Evolutionary conservation across 2,797 vertebrate species (phyloP).

Genomic region (Helicolenus hilgendorfi): DNA sequence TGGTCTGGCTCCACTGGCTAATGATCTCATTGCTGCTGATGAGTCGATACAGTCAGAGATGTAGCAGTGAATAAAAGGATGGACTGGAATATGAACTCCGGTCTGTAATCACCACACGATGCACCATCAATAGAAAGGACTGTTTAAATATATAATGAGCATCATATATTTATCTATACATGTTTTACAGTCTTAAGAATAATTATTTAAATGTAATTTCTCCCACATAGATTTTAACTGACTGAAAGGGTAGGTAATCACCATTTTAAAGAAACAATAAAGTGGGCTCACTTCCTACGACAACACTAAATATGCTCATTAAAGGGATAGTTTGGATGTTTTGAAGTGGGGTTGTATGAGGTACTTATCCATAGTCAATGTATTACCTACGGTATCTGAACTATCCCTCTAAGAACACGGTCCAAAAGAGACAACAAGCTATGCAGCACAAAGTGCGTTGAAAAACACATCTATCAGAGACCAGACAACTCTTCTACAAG

Average conservation of each 20-base stretch:
- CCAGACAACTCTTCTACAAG: not conserved
- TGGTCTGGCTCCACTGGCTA: conserved; percentile 75
- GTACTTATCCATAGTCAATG: not conserved
- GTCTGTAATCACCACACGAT: conserved; percentile 5
- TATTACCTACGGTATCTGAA: not conserved
- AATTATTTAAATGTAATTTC: not conserved
- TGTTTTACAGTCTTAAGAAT: not conserved
- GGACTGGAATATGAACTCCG: conserved; percentile 33
- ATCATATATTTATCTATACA: not conserved
- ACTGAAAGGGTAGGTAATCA: not conserved
- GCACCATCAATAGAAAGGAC: not conserved
- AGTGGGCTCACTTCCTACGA: not conserved
- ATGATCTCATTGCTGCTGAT: conserved; percentile 82
- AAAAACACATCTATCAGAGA: not conserved
- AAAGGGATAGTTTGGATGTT: not conserved
- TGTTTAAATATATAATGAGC: not conserved
- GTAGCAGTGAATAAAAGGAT: conserved; percentile 47
- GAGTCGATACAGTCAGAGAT: conserved; percentile 72
- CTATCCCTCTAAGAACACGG: not conserved
- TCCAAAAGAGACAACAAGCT: not conserved
- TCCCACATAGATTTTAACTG: not conserved
- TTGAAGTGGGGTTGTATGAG: not conserved
- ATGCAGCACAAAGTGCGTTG: not conserved
- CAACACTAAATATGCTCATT: not conserved
- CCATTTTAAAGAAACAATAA: not conserved